These are phyloP conservation scores for Oncorhynchus mykiss DNA, from an alignment of 2,113 vertebrate species.

Conservation along the genomic window DNA sequence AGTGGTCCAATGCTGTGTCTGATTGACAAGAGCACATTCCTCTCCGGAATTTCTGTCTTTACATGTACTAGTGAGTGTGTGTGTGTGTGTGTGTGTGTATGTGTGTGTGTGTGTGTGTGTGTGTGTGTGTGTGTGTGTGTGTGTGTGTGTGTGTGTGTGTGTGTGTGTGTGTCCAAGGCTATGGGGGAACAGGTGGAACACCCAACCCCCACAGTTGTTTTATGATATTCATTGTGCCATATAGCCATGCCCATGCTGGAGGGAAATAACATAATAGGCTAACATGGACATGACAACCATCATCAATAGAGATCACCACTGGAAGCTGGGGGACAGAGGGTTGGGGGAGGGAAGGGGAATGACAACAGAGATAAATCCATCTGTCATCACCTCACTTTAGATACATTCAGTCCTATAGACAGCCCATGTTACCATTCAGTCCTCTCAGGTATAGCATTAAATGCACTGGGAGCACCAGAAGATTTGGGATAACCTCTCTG, in stretches of 20 bases:
- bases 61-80: conserved; percentile 10
- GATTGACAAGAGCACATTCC: too few relatives aligned
- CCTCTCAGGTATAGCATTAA: too few relatives aligned
- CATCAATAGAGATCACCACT: conserved; percentile 48
- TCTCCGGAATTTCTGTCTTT: background rate
- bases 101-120: conserved; percentile 22
- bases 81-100: conserved; percentile 13
- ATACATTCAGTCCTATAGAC: background rate
- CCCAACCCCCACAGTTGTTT: background rate
- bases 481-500: background rate
- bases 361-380: background rate
- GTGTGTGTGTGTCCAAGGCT: conserved; percentile 23
- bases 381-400: background rate
- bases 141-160: background rate
- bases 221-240: background rate
- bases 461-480: too few relatives aligned
- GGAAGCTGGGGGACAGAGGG: background rate
- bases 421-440: too few relatives aligned
- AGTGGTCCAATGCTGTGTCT: too few relatives aligned
- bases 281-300: conserved; percentile 22
- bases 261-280: too few relatives aligned
- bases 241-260: background rate
- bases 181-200: background rate
- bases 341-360: background rate
- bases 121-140: conserved; percentile 14